A percentile compares a stretch with the other conserved stretches of the same genome.
Conservation (phyloP, 1,140 invertebrate species). For the Uloborus diversus region DNA sequence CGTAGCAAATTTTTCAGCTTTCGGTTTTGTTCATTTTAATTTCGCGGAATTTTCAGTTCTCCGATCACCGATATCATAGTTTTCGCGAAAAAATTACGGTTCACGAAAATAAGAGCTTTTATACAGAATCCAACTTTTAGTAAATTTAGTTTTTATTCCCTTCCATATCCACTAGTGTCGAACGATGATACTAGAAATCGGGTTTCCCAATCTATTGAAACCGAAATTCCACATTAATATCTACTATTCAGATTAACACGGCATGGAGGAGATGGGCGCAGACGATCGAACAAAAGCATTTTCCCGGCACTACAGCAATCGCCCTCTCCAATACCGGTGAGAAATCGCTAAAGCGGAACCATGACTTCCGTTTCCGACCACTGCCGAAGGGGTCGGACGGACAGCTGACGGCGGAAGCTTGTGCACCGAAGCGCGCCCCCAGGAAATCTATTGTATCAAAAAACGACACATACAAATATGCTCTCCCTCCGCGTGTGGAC, state of each 20-base stretch:
- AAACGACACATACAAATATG: conserved; percentile 5
- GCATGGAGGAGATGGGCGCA: neutral
- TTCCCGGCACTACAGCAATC: too few species aligned
- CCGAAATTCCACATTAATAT: neutral
- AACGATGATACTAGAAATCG: neutral
- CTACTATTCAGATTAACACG: neutral
- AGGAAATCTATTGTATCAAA: conserved; percentile 18
- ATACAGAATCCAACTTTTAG: too few species aligned
- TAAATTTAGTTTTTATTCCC: too few species aligned
- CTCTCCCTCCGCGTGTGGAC: neutral
- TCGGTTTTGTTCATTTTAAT: too few species aligned
- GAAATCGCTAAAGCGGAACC: neutral
- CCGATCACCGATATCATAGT: too few species aligned
- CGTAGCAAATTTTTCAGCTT: too few species aligned
- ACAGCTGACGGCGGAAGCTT: conserved; percentile 20
- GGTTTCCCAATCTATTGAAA: neutral
- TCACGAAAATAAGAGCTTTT: too few species aligned
- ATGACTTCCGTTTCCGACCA: conserved; percentile 1
- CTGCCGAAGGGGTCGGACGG: too few species aligned
- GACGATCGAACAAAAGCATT: too few species aligned
- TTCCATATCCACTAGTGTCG: neutral
- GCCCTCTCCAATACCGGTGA: too few species aligned
- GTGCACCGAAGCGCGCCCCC: conserved; percentile 1
- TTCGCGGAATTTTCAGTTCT: too few species aligned
- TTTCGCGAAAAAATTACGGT: too few species aligned